These are phyloP conservation scores for Synanthedon vespiformis DNA, from an alignment of 2,888 invertebrate species.

Conservation along the genomic window DNA sequence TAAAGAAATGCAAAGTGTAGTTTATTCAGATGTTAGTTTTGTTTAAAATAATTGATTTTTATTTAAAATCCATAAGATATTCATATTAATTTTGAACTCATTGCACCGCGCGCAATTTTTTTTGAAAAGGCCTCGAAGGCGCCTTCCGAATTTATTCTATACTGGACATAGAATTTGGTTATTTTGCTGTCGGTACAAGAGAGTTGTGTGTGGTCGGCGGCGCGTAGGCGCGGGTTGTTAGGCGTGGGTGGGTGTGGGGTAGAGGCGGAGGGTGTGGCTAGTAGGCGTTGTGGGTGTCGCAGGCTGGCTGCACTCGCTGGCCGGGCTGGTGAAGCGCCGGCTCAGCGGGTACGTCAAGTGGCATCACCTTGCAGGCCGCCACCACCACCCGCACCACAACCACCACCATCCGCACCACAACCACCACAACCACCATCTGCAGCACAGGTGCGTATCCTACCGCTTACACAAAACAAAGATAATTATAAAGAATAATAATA, in stretches of 20 bases:
- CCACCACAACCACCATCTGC: constrained; percentile 19
- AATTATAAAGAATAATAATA: too few species aligned
- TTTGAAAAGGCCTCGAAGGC: too few species aligned
- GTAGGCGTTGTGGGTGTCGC: constrained; percentile 20
- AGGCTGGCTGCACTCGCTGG: constrained; percentile 77
- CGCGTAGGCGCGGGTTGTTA: too few species aligned
- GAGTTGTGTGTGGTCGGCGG: constrained; percentile 10
- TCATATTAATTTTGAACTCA: too few species aligned
- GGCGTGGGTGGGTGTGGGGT: constrained; percentile 11
- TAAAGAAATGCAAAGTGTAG: too few species aligned
- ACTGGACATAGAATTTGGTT: too few species aligned
- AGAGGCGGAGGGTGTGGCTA: constrained; percentile 13
- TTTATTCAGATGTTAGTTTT: too few species aligned
- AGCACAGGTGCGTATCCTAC: constrained; percentile 21
- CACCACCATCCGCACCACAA: constrained; percentile 7
- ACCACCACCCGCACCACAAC: constrained; percentile 24
- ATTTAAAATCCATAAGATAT: too few species aligned
- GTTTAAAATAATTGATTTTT: too few species aligned
- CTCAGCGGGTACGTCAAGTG: constrained; percentile 87
- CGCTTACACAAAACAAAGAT: too few species aligned
- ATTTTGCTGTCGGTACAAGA: constrained; percentile 13
- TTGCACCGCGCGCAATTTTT: too few species aligned
- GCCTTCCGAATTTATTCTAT: too few species aligned
- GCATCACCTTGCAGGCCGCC: constrained; percentile 72
- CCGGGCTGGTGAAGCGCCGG: constrained; percentile 80